These are phyloP conservation scores for Pseudonaja textilis DNA, from an alignment of 2,113 vertebrate species.

Conservation along the genomic window DNA sequence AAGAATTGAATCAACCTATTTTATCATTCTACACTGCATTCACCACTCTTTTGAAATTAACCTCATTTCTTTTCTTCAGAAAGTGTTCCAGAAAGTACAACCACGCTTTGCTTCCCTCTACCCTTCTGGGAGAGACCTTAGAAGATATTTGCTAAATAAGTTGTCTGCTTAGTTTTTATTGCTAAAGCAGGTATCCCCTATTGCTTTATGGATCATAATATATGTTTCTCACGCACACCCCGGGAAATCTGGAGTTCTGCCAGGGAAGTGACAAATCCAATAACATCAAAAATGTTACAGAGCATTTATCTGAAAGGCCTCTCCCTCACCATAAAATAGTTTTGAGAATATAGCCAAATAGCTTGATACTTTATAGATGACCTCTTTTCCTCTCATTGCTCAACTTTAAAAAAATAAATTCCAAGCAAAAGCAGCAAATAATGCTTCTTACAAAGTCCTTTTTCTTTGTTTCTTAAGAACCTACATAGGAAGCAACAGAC, in stretches of 20 bases:
- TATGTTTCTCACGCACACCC: slow-evolving; percentile 40
- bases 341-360: slow-evolving; percentile 29
- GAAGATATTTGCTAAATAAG: neutral
- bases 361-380: slow-evolving; percentile 9
- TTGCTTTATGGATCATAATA: slow-evolving; percentile 31
- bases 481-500: slow-evolving; percentile 54
- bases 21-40: slow-evolving; percentile 21
- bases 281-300: slow-evolving; percentile 60
- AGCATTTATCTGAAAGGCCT: slow-evolving; percentile 30
- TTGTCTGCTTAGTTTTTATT: slow-evolving; percentile 34
- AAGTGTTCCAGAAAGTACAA: neutral
- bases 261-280: slow-evolving; percentile 52
- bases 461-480: slow-evolving; percentile 39
- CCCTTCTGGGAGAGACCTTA: neutral
- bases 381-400: neutral
- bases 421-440: neutral
- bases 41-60: neutral
- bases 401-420: slow-evolving; percentile 35
- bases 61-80: slow-evolving; percentile 24
- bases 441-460: neutral
- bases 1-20: slow-evolving; percentile 2
- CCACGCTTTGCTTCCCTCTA: slow-evolving; percentile 24
- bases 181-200: slow-evolving; percentile 23
- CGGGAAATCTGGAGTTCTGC: slow-evolving; percentile 48
- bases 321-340: slow-evolving; percentile 41